Evolutionary conservation across 2,888 invertebrate genomes (phyloP), one percentile per base, ranked within the genome.

Genomic region (Lissocephala sabroskyi): DNA sequence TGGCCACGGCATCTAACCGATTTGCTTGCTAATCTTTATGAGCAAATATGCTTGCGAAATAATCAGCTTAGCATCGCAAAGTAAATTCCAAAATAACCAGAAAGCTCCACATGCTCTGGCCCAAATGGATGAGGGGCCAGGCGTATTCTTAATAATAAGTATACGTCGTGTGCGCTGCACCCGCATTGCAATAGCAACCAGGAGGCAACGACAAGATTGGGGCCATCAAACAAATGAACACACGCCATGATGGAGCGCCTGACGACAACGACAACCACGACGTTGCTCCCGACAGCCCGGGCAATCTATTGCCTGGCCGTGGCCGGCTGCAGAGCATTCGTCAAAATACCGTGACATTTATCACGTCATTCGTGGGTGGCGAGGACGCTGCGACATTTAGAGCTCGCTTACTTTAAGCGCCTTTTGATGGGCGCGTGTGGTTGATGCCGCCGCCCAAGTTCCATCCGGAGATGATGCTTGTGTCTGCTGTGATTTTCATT

Each of bases 331-430:
- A 23, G 7, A 3, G 43, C 76, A 70, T 78, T 78, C 76, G 54
- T 70, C 68, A 78, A 57, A 68, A 71, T 37, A 41, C 56, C 45
- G 46, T 54, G 60, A 68, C 68, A 78, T 68, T 68, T 79, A 68
- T 68, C 79, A 78, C 64, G 64, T 75, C 76, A 71, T 68, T 71
- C 78, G 59, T 42, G 76, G 71, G 18, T n/a, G n/a, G n/a, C n/a
- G n/a, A n/a, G n/a, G n/a, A n/a, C n/a, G 11, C n/a, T 18, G 47
- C 58, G 74, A 40, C 67, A 60, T 75, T 68, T 68, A 78, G 79
- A 66, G 52, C 49, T 64, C 50, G 64, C 56, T 62, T 59, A 53
- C 19, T 18, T 37, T 11, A 37, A 37, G 30, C 30, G 10, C n/a
- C n/a, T 30, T 7, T 11, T 30, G 3, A n/a, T 30, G 11, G 9